Base-by-base conservation (phyloP, 2,797 vertebrate genomes). In the Perodicticus potto region DNA sequence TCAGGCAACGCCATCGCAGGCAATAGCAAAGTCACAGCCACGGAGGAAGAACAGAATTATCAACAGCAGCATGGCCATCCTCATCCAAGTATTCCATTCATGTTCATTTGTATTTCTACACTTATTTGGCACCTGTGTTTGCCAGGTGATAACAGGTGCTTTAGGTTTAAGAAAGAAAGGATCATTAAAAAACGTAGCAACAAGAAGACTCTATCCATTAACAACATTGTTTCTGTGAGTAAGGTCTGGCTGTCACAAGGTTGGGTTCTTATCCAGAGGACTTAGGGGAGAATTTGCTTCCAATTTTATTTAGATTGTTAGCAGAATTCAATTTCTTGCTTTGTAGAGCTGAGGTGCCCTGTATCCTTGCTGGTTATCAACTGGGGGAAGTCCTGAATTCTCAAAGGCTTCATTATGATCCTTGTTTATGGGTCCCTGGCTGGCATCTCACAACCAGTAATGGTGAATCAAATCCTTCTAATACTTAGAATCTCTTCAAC, bases 151-250 rank as follows among this genome's bases (percentile, higher is more conserved):
- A 65, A 34, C 45, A 45, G 57, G 43, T 86, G 13, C 45, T 40
- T 19, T 29, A 27, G 49, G 37, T 65, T 93, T 92, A 70, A 91
- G 57, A 89, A 40, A 23, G 53, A 80, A 82, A 94, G 74, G 32
- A 32, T 37, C 59, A 59, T 13, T 22, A 43, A 63, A 63, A 69
- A 86, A 76, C 7, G 57, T 4, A 25, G 29, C 76, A 74, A 63
- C n/a, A 45, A 91, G 49, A 34, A 74, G 45, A 29, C 34, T 87
- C 25, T 61, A 3, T 45, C 25, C 12, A 65, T 3, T 69, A 65
- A 70, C 13, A 80, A 59, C 76, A 37, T 32, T 37, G n/a, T 93
- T 89, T 80, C n/a, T 76, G 19, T 25, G 20, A 34, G 5, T 53
- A 57, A 72, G 72, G 4, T 83, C 43, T 37, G 34, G 8, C 40